Conservation (phyloP, 1,140 invertebrate genomes). For the Philotrypesis tridentata region DNA sequence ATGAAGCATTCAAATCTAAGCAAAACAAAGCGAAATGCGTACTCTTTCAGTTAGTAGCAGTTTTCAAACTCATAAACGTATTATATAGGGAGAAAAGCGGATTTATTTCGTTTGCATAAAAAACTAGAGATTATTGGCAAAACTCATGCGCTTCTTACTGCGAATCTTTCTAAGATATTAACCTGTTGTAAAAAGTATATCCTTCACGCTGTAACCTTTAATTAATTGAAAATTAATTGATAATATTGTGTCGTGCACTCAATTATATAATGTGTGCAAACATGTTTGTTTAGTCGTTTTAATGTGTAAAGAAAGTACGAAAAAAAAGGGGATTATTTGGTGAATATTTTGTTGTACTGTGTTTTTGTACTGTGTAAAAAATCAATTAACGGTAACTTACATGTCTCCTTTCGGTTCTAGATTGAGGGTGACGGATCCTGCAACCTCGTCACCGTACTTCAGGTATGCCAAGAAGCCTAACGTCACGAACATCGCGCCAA, state of each 20-base stretch:
- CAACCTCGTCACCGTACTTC: slow-evolving; percentile 82
- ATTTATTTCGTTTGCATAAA: neutral
- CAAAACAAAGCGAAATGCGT: neutral
- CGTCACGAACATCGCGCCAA: slow-evolving; percentile 83
- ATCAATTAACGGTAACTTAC: slow-evolving; percentile 30
- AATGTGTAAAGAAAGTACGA: neutral
- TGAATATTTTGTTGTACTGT: no score
- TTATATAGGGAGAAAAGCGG: no score
- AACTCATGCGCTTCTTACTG: slow-evolving; percentile 30
- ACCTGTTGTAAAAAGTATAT: slow-evolving; percentile 41
- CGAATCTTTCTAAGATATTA: slow-evolving; percentile 36
- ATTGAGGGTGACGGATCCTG: slow-evolving; percentile 84
- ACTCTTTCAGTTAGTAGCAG: neutral
- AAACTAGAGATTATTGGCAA: neutral
- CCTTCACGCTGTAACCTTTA: slow-evolving; percentile 43
- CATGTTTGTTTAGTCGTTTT: neutral
- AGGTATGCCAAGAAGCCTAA: slow-evolving; percentile 91
- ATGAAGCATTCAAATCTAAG: neutral
- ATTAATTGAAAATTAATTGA: slow-evolving; percentile 35
- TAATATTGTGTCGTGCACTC: neutral
- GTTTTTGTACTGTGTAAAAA: no score
- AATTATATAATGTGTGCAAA: neutral
- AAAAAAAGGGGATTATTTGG: neutral
- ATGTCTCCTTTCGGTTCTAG: slow-evolving; percentile 65
- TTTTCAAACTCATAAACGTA: slow-evolving; percentile 3